Evolutionary conservation across 2,113 vertebrate species (phyloP).

Genomic region (Gymnogyps californianus): DNA sequence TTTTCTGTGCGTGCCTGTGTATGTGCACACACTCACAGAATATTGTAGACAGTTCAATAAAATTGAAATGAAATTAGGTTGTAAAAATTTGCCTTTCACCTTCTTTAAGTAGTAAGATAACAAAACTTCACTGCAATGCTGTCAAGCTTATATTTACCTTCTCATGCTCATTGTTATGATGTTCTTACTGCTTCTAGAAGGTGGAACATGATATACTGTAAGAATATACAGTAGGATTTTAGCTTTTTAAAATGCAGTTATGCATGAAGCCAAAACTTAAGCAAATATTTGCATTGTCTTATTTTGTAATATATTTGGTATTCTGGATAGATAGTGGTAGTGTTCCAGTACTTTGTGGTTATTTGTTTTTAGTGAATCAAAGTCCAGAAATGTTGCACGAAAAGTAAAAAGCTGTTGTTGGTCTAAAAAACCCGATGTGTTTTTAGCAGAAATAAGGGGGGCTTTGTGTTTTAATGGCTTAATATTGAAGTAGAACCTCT

Average conservation of each 20-base stretch:
- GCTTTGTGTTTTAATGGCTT: constrained; percentile 14
- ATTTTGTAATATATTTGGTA: constrained; percentile 53
- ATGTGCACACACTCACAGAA: constrained; percentile 69
- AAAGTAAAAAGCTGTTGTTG: constrained; percentile 37
- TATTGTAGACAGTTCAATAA: constrained; percentile 62
- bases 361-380: constrained; percentile 44
- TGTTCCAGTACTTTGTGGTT: constrained; percentile 31
- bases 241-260: constrained; percentile 46
- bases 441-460: background rate
- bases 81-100: constrained; percentile 60
- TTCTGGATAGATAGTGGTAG: constrained; percentile 48
- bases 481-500: constrained; percentile 7
- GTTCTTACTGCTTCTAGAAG: constrained; percentile 59
- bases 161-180: background rate
- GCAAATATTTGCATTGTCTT: constrained; percentile 47
- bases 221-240: constrained; percentile 33
- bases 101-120: constrained; percentile 62
- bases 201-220: constrained; percentile 52
- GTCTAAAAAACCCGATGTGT: background rate
- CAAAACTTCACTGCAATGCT: background rate
- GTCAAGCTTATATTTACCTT: constrained; percentile 12
- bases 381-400: constrained; percentile 44
- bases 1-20: constrained; percentile 64
- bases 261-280: constrained; percentile 49
- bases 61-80: constrained; percentile 55